These are phyloP conservation scores for Limenitis camilla DNA, from an alignment of 2,888 invertebrate genomes.

Conservation along the genomic window DNA sequence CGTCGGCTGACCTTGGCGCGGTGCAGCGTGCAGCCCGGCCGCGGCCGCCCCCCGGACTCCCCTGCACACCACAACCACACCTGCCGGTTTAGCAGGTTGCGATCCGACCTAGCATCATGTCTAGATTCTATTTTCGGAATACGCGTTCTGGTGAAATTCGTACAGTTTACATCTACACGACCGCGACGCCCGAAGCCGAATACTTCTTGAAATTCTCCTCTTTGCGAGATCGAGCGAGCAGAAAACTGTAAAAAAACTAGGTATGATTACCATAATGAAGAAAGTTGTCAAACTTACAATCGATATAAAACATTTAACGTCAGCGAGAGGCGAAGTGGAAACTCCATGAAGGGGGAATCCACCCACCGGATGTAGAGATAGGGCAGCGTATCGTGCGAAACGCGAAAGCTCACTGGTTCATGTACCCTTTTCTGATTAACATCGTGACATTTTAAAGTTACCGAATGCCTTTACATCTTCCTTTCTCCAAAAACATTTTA, in stretches of 20 bases:
- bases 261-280: too few species aligned
- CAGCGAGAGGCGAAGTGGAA: slow-evolving; percentile 38
- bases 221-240: background rate
- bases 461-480: slow-evolving; percentile 1
- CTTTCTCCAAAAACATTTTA: too few species aligned
- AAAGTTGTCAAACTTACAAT: too few species aligned
- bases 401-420: slow-evolving; percentile 36
- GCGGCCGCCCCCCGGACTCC: slow-evolving; percentile 37
- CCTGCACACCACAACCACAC: slow-evolving; percentile 50
- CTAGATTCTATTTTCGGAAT: slow-evolving; percentile 61
- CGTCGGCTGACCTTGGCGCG: slow-evolving; percentile 68
- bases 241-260: background rate
- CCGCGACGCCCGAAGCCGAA: background rate
- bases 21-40: slow-evolving; percentile 65
- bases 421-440: slow-evolving; percentile 22
- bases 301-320: slow-evolving; percentile 40
- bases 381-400: slow-evolving; percentile 43
- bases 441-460: slow-evolving; percentile 11
- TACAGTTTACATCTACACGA: slow-evolving; percentile 4
- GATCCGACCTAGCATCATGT: slow-evolving; percentile 52
- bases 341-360: slow-evolving; percentile 38
- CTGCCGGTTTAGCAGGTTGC: slow-evolving; percentile 69
- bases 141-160: slow-evolving; percentile 37
- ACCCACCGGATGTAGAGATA: slow-evolving; percentile 56
- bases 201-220: background rate